These are phyloP conservation scores for Piezodorus guildinii DNA, from an alignment of 1,140 invertebrate species.

Conservation along the genomic window DNA sequence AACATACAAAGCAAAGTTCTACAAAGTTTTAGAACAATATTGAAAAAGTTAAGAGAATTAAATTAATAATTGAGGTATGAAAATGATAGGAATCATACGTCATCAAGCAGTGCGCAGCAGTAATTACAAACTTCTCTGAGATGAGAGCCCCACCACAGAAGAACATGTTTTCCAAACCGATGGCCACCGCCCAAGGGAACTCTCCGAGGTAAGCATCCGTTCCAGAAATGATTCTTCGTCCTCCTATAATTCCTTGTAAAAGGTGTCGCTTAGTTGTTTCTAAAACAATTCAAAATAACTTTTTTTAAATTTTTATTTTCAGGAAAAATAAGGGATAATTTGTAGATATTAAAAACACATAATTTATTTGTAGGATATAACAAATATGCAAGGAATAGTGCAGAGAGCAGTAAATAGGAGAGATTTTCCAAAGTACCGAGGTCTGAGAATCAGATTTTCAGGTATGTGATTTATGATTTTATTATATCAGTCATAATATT, in stretches of 20 bases:
- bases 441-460: too few relatives aligned
- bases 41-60: too few relatives aligned
- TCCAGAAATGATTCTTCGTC: slow-evolving; percentile 32
- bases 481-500: too few relatives aligned
- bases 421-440: too few relatives aligned
- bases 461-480: too few relatives aligned
- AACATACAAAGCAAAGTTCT: too few relatives aligned
- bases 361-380: too few relatives aligned
- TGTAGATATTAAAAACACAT: too few relatives aligned
- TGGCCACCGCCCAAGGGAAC: slow-evolving; percentile 37
- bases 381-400: too few relatives aligned
- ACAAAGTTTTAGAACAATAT: too few relatives aligned
- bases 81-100: slow-evolving; percentile 31
- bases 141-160: slow-evolving; percentile 49
- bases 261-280: slow-evolving; percentile 27
- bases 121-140: slow-evolving; percentile 41
- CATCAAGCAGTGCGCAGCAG: slow-evolving; percentile 47
- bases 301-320: background rate
- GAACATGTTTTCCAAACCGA: slow-evolving; percentile 36
- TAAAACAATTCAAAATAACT: slow-evolving; percentile 3
- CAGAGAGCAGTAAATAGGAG: too few relatives aligned
- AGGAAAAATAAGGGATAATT: background rate
- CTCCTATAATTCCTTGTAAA: slow-evolving; percentile 17
- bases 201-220: slow-evolving; percentile 32
- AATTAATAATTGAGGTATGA: too few relatives aligned